Conservation (phyloP, 1,140 invertebrate species). For the Colletes gigas region DNA sequence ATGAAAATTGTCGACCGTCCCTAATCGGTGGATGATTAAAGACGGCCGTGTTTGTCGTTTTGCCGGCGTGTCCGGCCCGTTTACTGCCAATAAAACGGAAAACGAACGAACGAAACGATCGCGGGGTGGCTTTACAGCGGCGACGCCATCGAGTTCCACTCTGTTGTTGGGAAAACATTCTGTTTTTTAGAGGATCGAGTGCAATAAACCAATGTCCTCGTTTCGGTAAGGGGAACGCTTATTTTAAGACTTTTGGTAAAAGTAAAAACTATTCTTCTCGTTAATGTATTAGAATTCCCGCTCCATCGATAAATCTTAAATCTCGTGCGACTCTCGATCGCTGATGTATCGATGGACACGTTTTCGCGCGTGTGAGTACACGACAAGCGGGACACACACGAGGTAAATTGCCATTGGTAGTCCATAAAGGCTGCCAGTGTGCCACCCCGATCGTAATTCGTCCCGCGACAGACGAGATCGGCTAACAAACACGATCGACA, state of each 20-base stretch:
- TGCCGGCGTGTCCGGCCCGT: not conserved
- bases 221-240: too few species aligned
- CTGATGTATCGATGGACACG: not conserved
- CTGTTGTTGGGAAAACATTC: too few species aligned
- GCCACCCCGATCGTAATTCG: slow-evolving; percentile 58
- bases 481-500: slow-evolving; percentile 63
- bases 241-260: not conserved
- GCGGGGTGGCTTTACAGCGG: not conserved
- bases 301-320: slow-evolving; percentile 10
- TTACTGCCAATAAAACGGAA: slow-evolving; percentile 28
- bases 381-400: not conserved
- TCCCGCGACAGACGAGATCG: slow-evolving; percentile 52
- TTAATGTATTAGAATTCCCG: not conserved
- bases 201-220: too few species aligned
- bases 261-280: too few species aligned
- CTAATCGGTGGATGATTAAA: slow-evolving; percentile 41
- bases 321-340: not conserved
- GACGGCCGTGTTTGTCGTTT: not conserved
- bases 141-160: not conserved
- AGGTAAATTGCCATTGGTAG: slow-evolving; percentile 6
- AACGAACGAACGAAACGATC: not conserved
- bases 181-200: too few species aligned
- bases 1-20: slow-evolving; percentile 27
- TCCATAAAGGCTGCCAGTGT: slow-evolving; percentile 27
- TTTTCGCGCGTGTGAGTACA: not conserved